Evolutionary conservation across 1,140 invertebrate species (phyloP).

Genomic region (Holotrichia oblita): DNA sequence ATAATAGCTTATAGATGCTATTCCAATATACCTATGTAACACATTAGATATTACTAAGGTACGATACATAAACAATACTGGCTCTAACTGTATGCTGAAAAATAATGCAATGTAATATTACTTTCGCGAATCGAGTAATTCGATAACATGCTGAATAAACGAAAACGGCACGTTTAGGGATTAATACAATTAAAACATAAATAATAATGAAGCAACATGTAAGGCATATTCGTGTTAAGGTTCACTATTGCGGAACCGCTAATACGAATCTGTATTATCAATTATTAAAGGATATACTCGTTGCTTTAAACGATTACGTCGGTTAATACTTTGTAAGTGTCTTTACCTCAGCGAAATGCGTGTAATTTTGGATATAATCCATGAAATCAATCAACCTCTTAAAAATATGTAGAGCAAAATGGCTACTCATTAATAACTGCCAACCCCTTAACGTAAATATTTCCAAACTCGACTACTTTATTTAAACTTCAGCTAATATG

Average conservation of each 20-base stretch:
- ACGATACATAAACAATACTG: background rate
- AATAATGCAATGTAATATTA: conserved; percentile 25
- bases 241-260: background rate
- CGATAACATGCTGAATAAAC: conserved; percentile 38
- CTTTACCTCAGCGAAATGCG: conserved; percentile 11
- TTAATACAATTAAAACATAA: background rate
- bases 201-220: background rate
- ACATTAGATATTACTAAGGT: background rate
- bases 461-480: background rate
- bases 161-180: conserved; percentile 1
- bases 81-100: background rate
- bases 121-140: conserved; percentile 1
- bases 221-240: background rate
- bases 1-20: background rate
- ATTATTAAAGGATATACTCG: background rate
- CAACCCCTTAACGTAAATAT: background rate
- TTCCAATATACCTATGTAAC: background rate
- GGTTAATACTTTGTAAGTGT: background rate
- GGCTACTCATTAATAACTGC: conserved; percentile 4
- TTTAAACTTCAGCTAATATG: background rate
- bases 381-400: conserved; percentile 40
- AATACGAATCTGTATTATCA: too few species aligned
- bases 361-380: conserved; percentile 31
- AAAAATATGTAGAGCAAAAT: conserved; percentile 27
- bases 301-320: background rate